phyloP scores from a whole-genome alignment of 2,113 vertebrate species.

The Okapia johnstoni region DNA sequence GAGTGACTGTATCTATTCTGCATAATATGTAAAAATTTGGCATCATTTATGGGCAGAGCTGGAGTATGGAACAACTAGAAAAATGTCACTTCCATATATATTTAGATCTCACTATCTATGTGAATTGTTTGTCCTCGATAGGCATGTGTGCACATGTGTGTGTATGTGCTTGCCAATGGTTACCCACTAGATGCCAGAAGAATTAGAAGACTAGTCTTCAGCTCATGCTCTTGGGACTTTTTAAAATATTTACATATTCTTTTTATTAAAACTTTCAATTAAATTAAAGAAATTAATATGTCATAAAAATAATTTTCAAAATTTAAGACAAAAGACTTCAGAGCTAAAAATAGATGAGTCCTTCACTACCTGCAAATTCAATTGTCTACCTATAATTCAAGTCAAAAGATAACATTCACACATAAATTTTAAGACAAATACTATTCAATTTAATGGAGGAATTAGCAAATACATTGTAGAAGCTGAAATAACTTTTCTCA shows the following conservation, averaged over 20 bases:
- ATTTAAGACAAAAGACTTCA: constrained; percentile 1
- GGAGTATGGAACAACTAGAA: neutral
- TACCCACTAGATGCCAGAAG: neutral
- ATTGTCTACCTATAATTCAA: neutral
- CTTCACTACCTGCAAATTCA: neutral
- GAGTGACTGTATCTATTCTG: neutral
- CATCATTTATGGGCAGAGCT: constrained; percentile 4
- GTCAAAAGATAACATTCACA: neutral
- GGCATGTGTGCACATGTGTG: too few species aligned
- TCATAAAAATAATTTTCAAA: neutral
- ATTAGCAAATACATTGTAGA: constrained; percentile 11
- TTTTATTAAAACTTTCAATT: neutral
- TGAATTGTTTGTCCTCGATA: neutral
- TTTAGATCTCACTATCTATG: constrained; percentile 14
- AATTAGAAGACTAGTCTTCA: neutral
- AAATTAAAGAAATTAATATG: neutral
- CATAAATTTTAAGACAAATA: neutral
- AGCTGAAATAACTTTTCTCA: neutral
- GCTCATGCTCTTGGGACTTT: neutral
- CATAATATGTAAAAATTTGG: neutral
- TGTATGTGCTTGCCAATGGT: neutral
- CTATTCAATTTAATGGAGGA: neutral
- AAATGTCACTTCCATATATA: neutral
- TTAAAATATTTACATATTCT: neutral
- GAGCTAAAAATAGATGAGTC: neutral